A percentile compares a stretch with the other conserved stretches of the same genome.
These are phyloP conservation scores for Sphaeridia pumilis DNA, from an alignment of 2,888 invertebrate species.

Conservation along the genomic window DNA sequence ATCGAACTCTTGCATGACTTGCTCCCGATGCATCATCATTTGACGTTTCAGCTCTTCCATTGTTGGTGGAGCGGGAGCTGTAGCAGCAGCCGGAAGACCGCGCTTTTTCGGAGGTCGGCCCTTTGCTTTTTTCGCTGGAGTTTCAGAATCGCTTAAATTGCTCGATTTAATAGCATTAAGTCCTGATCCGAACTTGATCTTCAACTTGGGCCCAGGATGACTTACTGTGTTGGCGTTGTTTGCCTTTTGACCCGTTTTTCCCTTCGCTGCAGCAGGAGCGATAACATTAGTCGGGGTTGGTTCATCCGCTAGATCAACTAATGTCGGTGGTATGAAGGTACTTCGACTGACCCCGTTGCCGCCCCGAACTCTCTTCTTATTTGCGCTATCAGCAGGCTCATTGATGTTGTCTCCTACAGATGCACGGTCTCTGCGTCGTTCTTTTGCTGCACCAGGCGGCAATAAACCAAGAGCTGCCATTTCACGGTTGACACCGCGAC, in stretches of 20 bases:
- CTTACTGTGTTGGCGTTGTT: constrained; percentile 25
- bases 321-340: constrained; percentile 35
- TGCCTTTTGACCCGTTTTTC: neutral
- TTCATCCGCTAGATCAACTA: constrained; percentile 14
- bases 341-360: constrained; percentile 29
- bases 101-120: constrained; percentile 72
- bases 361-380: constrained; percentile 40
- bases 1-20: constrained; percentile 72
- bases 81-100: constrained; percentile 23
- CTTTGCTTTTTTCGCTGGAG: constrained; percentile 37
- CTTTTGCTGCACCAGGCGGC: constrained; percentile 23
- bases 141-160: constrained; percentile 31
- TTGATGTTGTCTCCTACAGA: constrained; percentile 17
- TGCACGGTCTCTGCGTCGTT: constrained; percentile 23
- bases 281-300: neutral
- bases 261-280: neutral
- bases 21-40: constrained; percentile 73
- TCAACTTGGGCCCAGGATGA: constrained; percentile 36
- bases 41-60: constrained; percentile 70
- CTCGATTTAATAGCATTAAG: neutral
- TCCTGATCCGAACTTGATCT: constrained; percentile 33
- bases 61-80: constrained; percentile 44
- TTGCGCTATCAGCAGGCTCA: constrained; percentile 36
- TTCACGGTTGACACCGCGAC: constrained; percentile 42
- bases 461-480: constrained; percentile 35